Evolutionary conservation across 2,888 invertebrate species (phyloP), one percentile per base, ranked within the genome.

Genomic region (Patella caerulea): DNA sequence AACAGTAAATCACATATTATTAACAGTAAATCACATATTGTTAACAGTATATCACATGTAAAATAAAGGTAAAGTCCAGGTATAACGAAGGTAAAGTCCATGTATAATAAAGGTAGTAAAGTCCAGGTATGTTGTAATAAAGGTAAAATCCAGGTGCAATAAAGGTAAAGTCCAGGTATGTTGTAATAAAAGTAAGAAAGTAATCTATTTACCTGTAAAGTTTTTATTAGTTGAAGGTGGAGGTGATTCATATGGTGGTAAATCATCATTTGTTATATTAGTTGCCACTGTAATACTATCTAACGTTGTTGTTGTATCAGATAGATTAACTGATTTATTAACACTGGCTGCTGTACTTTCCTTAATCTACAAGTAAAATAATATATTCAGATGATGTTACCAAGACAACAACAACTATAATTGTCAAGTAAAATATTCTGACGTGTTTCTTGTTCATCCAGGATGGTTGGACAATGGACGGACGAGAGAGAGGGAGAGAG

Each of bases 211-310:
- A 71, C 85, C 85, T 69, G 85, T 84, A 11, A 83, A 84, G 74
- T 83, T 85, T 72, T 84, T 81, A 74, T 85, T 83, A 15, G 84
- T 84, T 56, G 86, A 85, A 11, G 82, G 81, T 3, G 87, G 86
- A 17, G 85, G 86, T 5, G 86, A 86, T 65, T 86, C 87, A 76
- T 86, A 87, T 0, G 88, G 86, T n/a, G 86, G 88, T n/a, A 87
- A 79, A n/a, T 88, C 87, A 65, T 88, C 88, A 45, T 45, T 45
- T 45, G 45, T 45, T 77, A 86, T 86, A 24, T 88, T 88, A 11
- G 90, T 87, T 14, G 83, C 88, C 78, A 81, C 83, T 72, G 78
- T 88, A 15, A 83, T 78, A 78, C 92, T 84, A 65, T 83, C 82
- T n/a, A 83, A 84, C 17, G 84, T 85, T 55, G 81, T 77, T 56